phyloP scores from a whole-genome alignment of 2,113 vertebrate species.

The Gasterosteus aculeatus region DNA sequence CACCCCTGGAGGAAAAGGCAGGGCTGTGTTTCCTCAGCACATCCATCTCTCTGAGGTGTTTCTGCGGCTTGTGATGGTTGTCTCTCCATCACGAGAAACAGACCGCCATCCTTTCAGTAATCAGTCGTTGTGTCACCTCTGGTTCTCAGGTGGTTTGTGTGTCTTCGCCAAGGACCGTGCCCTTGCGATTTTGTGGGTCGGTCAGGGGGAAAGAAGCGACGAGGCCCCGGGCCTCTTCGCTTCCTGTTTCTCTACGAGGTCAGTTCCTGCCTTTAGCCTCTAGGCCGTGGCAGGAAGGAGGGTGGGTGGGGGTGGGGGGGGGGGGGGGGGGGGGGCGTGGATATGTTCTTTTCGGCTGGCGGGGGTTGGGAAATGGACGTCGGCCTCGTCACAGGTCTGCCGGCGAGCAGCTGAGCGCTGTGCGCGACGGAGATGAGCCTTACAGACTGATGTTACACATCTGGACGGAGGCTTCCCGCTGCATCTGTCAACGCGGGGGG shows the following conservation, averaged over 20 bases:
- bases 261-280: constrained; percentile 78
- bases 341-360: constrained; percentile 14
- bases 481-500: background rate
- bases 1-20: constrained; percentile 54
- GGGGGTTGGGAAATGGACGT: constrained; percentile 18
- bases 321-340: constrained; percentile 45
- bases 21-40: constrained; percentile 21
- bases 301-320: too few species aligned
- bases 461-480: background rate
- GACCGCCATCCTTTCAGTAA: background rate
- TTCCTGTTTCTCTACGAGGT: constrained; percentile 82
- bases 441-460: background rate
- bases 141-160: background rate
- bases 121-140: constrained; percentile 1
- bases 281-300: constrained; percentile 73
- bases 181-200: constrained; percentile 38
- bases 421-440: background rate
- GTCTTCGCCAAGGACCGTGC: constrained; percentile 2
- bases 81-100: background rate
- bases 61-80: background rate
- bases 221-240: constrained; percentile 70
- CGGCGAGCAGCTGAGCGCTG: background rate
- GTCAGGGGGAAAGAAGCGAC: constrained; percentile 49
- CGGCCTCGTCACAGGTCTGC: constrained; percentile 8
- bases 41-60: constrained; percentile 23